phyloP scores from a whole-genome alignment of 2,797 vertebrate species.

The Falco berigora region DNA sequence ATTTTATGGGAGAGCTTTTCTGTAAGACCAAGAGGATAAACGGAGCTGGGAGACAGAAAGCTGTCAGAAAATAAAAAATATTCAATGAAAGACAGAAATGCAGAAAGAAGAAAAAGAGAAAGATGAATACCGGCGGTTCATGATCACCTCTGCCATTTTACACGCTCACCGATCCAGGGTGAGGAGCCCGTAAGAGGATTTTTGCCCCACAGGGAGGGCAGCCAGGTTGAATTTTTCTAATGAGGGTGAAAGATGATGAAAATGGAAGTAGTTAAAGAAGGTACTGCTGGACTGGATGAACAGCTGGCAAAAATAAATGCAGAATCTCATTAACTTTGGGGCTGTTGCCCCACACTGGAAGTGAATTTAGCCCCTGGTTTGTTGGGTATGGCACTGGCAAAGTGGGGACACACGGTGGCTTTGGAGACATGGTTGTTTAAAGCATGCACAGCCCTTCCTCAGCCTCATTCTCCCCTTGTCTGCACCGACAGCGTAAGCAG shows the following conservation, averaged over 20 bases:
- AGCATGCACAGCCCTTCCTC: neutral
- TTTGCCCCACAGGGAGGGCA: neutral
- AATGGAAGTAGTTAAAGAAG: neutral
- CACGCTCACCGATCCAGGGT: neutral
- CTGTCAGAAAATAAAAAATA: neutral
- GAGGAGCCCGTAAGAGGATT: neutral
- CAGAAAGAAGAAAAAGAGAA: neutral
- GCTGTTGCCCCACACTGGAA: neutral
- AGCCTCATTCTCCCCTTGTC: neutral
- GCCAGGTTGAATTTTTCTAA: neutral
- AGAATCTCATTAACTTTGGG: neutral
- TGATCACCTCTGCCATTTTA: neutral
- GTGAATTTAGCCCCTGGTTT: neutral
- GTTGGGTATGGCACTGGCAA: accelerated
- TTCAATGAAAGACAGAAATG: neutral
- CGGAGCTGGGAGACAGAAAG: neutral
- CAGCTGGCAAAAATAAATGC: neutral
- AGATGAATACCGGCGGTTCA: neutral
- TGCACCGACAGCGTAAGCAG: neutral
- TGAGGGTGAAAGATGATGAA: neutral
- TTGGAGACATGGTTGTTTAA: neutral
- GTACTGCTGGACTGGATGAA: neutral
- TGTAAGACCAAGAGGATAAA: neutral
- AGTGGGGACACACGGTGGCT: accelerated
- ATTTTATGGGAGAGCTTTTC: neutral